Base-by-base conservation (phyloP, 2,797 vertebrate genomes). In the Chromis chromis region DNA sequence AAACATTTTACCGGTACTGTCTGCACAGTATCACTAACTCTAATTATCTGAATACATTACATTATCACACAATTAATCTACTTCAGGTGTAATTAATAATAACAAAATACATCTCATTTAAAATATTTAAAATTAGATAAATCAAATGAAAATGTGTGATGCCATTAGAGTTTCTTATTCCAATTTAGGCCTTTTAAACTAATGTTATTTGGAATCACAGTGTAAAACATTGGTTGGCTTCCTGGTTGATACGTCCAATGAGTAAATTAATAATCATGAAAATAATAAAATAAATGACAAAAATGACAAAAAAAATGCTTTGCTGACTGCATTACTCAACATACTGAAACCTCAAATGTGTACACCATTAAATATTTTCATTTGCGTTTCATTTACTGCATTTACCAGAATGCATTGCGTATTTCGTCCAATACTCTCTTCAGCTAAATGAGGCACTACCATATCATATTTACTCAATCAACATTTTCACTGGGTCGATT, bases 261-360 rank as follows among this genome's bases (percentile, higher is more conserved):
- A 14, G 21, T 65, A 7, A 62, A 75, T 44, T 46, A 40, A 60
- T 49, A 28, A 55, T 55, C 1, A 46, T 42, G 5, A 44, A 39
- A 36, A 33, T 6, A 49, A 36, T 0, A 54, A 77, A 19, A 12
- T 3, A 28, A 61, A 24, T 14, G 1, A 25, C 49, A 63, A 65
- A 65, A 24, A 21, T 25, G 12, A 31, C 6, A 49, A 74, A 74
- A 68, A 16, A 36, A 4, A 21, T 22, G 1, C 22, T 49, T 11
- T 27, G 7, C 25, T 3, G 31, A 14, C 17, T 64, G 19, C 19
- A 71, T 74, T 76, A 62, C 44, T 70, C 17, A 42, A 66, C 75
- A 69, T 13, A 61, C 1, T 22, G 11, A 42, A 66, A 14, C 31
- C 24, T 56, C 33, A 48, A 63, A 48, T 56, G 31, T 65, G 24